Conservation (phyloP, 2,888 invertebrate genomes). For the Drosophila dives region DNA sequence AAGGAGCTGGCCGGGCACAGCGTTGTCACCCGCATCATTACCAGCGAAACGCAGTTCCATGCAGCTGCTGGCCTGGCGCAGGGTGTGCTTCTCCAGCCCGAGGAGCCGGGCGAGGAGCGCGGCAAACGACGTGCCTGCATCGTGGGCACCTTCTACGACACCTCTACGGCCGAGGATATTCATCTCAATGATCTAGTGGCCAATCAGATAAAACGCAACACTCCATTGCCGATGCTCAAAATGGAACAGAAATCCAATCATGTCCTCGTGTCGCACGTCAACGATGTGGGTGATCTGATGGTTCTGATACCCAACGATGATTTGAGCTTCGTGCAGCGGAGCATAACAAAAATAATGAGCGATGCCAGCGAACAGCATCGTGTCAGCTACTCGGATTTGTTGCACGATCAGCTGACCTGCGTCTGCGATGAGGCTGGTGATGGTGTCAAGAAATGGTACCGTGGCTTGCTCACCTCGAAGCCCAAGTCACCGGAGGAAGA, state of each 20-base stretch:
- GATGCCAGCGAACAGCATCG: constrained; percentile 77
- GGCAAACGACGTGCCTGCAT: constrained; percentile 81
- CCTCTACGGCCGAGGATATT: constrained; percentile 87
- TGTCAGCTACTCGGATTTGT: constrained; percentile 72
- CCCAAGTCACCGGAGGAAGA: constrained; percentile 82
- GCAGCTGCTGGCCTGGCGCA: constrained; percentile 53
- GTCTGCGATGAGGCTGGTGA: constrained; percentile 83
- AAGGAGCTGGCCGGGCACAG: constrained; percentile 86
- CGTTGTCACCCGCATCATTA: constrained; percentile 87
- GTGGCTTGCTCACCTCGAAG: constrained; percentile 84
- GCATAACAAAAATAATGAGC: constrained; percentile 59
- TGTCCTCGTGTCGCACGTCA: constrained; percentile 80
- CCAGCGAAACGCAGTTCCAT: constrained; percentile 76
- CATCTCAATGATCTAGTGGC: constrained; percentile 88
- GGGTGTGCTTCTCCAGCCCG: constrained; percentile 33
- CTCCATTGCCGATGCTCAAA: constrained; percentile 80
- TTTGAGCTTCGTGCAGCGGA: constrained; percentile 81
- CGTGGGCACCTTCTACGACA: constrained; percentile 88
- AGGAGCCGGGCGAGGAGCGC: constrained; percentile 1
- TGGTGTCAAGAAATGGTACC: constrained; percentile 83
- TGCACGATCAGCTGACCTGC: constrained; percentile 85
- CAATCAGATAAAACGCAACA: constrained; percentile 85
- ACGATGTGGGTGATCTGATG: constrained; percentile 82
- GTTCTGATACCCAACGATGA: constrained; percentile 81
- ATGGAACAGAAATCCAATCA: constrained; percentile 79